Conservation (phyloP, 64 coral and sea anemone genomes). For the Orbicella faveolata region DNA sequence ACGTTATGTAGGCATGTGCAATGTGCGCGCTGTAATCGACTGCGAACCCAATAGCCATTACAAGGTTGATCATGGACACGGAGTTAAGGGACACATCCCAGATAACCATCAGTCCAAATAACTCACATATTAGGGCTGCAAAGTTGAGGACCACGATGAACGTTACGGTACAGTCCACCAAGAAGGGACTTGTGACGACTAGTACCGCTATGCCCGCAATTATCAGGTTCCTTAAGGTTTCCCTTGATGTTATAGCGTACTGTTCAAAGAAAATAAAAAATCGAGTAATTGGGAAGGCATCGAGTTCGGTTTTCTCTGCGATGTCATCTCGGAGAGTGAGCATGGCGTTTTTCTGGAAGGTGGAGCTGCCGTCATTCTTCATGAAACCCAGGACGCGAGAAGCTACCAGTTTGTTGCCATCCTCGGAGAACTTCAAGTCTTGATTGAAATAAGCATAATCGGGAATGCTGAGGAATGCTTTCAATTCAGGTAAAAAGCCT, state of each 20-base stretch:
- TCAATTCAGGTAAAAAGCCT: constrained; percentile 36
- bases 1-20: constrained; percentile 56
- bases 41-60: constrained; percentile 52
- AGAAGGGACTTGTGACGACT: constrained; percentile 50
- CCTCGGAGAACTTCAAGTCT: constrained; percentile 52
- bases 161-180: constrained; percentile 37
- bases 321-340: constrained; percentile 55
- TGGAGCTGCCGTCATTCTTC: constrained; percentile 46
- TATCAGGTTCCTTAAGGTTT: constrained; percentile 57
- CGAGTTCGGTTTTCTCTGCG: constrained; percentile 19
- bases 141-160: constrained; percentile 51
- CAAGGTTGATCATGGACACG: constrained; percentile 67
- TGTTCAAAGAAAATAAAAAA: constrained; percentile 52
- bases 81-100: constrained; percentile 64
- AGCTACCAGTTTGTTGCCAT: constrained; percentile 25
- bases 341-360: constrained; percentile 59
- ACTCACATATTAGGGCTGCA: constrained; percentile 39
- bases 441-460: constrained; percentile 54
- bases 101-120: constrained; percentile 65
- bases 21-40: constrained; percentile 71
- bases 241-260: constrained; percentile 47
- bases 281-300: constrained; percentile 51
- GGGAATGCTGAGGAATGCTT: constrained; percentile 36
- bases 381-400: constrained; percentile 67
- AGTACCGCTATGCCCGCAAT: constrained; percentile 60